phyloP scores from a whole-genome alignment of 1,140 invertebrate genomes.

The Drosophila pseudoobscura region DNA sequence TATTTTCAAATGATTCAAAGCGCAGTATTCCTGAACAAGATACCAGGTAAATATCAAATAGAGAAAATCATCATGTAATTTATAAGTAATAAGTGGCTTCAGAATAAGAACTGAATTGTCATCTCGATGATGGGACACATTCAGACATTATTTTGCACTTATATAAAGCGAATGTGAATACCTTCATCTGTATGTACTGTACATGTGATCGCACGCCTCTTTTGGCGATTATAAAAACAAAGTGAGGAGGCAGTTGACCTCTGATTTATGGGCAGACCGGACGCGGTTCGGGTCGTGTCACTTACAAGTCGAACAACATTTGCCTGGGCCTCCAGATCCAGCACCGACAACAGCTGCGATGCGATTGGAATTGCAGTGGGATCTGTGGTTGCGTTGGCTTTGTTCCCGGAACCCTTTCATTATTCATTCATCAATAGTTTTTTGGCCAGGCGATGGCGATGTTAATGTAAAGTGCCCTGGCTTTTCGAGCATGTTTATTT shows the following conservation, averaged over 20 bases:
- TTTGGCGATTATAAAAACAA: slow-evolving; percentile 38
- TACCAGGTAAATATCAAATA: too few relatives aligned
- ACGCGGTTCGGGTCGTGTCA: slow-evolving; percentile 37
- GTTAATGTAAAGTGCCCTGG: slow-evolving; percentile 53
- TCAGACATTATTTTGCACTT: slow-evolving; percentile 34
- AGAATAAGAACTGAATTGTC: not conserved
- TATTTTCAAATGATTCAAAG: too few relatives aligned
- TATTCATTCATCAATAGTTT: slow-evolving; percentile 69
- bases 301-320: slow-evolving; percentile 37
- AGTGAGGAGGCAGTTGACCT: slow-evolving; percentile 15
- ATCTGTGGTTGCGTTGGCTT: slow-evolving; percentile 51
- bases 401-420: slow-evolving; percentile 48
- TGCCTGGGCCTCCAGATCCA: slow-evolving; percentile 1
- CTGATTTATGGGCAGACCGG: slow-evolving; percentile 51
- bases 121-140: slow-evolving; percentile 8
- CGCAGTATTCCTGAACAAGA: too few relatives aligned
- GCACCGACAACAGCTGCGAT: not conserved
- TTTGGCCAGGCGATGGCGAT: slow-evolving; percentile 18
- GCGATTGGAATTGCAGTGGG: slow-evolving; percentile 14
- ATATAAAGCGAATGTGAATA: slow-evolving; percentile 19
- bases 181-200: not conserved
- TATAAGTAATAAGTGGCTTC: not conserved
- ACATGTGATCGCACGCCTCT: slow-evolving; percentile 32
- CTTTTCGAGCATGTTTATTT: slow-evolving; percentile 54
- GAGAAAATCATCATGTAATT: not conserved